phyloP scores from a whole-genome alignment of 2,888 invertebrate species.

The Oxyscelio sp. region DNA sequence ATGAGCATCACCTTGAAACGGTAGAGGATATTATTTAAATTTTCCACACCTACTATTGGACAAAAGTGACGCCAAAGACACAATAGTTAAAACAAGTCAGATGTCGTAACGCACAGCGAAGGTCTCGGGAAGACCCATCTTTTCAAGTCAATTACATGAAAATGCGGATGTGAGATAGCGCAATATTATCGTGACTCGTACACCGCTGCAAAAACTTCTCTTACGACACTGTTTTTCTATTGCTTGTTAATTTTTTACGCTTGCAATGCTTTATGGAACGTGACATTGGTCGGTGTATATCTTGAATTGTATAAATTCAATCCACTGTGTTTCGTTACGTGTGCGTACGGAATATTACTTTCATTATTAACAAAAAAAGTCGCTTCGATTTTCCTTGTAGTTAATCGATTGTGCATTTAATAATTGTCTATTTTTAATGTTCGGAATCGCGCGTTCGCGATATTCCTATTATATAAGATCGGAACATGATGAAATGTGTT shows the following conservation, averaged over 20 bases:
- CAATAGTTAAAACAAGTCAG: slow-evolving; percentile 53
- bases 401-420: no score
- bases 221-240: slow-evolving; percentile 72
- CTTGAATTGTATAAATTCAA: slow-evolving; percentile 26
- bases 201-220: slow-evolving; percentile 50
- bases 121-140: slow-evolving; percentile 72
- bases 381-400: no score
- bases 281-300: slow-evolving; percentile 59
- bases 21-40: slow-evolving; percentile 40
- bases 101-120: slow-evolving; percentile 63
- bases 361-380: slow-evolving; percentile 10
- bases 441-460: no score
- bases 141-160: slow-evolving; percentile 71
- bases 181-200: slow-evolving; percentile 66
- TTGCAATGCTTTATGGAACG: slow-evolving; percentile 63
- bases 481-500: no score
- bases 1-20: slow-evolving; percentile 46
- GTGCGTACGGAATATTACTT: slow-evolving; percentile 11
- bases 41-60: slow-evolving; percentile 52
- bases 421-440: no score
- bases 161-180: slow-evolving; percentile 72
- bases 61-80: slow-evolving; percentile 45
- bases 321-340: slow-evolving; percentile 10
- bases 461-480: no score
- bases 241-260: slow-evolving; percentile 70